Evolutionary conservation across 2,113 vertebrate species (phyloP).

Genomic region (Eulemur rufifrons): DNA sequence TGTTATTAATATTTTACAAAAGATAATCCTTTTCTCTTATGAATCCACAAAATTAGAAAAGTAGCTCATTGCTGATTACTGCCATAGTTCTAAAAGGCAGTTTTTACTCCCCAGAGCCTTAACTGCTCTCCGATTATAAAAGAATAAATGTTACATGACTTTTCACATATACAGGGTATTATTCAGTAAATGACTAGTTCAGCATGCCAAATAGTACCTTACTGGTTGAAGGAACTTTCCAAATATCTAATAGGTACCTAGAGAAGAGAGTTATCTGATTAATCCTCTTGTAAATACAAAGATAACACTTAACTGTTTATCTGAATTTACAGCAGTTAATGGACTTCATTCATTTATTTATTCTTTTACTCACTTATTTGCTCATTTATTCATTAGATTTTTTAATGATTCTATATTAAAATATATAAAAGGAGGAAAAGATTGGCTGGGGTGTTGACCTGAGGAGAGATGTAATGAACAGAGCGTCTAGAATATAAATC

Average conservation of each 20-base stretch:
- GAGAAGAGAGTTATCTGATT: background rate
- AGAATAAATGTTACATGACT: background rate
- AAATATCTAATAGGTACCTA: background rate
- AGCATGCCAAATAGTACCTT: background rate
- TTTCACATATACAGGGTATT: background rate
- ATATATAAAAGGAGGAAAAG: background rate
- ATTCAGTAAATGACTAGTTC: background rate
- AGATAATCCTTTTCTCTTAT: background rate
- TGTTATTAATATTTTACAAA: constrained; percentile 11
- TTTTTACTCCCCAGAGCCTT: background rate
- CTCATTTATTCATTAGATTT: background rate
- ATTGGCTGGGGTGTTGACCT: background rate
- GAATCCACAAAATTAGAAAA: background rate
- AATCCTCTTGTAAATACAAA: background rate
- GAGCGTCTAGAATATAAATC: background rate
- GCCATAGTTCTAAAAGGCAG: background rate
- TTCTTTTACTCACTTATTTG: background rate
- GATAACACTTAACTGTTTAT: background rate
- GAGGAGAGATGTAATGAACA: background rate
- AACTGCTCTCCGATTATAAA: background rate
- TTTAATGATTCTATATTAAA: background rate
- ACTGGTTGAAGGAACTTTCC: background rate
- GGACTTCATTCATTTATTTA: background rate
- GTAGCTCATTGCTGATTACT: background rate
- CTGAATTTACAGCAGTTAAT: background rate